phyloP scores from a whole-genome alignment of 2,113 vertebrate species.

The Nothobranchius kuhntae region DNA sequence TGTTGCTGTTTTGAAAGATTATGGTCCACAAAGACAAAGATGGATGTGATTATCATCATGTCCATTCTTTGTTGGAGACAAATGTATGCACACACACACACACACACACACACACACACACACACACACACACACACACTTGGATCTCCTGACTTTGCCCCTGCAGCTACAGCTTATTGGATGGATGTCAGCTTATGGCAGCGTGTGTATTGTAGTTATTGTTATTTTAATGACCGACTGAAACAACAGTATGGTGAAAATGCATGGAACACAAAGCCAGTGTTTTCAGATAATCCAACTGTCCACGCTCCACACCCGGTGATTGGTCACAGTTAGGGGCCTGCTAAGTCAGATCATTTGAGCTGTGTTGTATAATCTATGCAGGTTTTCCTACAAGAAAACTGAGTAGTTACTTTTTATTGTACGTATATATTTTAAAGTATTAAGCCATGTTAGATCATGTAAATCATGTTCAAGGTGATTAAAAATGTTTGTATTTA shows the following conservation, averaged over 20 bases:
- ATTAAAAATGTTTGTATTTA: too few relatives aligned
- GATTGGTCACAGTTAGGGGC: constrained; percentile 73
- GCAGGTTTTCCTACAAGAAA: background rate
- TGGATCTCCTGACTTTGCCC: constrained; percentile 52
- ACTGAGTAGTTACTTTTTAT: background rate
- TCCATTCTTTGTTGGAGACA: constrained; percentile 41
- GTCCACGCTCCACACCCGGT: constrained; percentile 52
- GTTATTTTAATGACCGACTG: constrained; percentile 75
- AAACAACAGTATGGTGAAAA: constrained; percentile 70
- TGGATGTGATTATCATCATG: constrained; percentile 63
- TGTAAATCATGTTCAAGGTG: background rate
- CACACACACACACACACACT: constrained; percentile 12
- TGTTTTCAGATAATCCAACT: constrained; percentile 70
- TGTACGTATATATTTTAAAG: background rate
- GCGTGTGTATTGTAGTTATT: constrained; percentile 66
- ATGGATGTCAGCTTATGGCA: constrained; percentile 70
- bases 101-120: constrained; percentile 4
- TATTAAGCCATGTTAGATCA: too few relatives aligned
- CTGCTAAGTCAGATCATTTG: constrained; percentile 72
- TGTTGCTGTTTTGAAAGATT: constrained; percentile 57
- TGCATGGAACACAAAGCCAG: constrained; percentile 51
- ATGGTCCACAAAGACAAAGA: constrained; percentile 64
- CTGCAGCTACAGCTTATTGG: constrained; percentile 63
- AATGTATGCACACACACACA: constrained; percentile 24
- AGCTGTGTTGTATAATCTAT: constrained; percentile 9